Evolutionary conservation across 1,140 invertebrate species (phyloP).

Genomic region (Brachionus sp.): DNA sequence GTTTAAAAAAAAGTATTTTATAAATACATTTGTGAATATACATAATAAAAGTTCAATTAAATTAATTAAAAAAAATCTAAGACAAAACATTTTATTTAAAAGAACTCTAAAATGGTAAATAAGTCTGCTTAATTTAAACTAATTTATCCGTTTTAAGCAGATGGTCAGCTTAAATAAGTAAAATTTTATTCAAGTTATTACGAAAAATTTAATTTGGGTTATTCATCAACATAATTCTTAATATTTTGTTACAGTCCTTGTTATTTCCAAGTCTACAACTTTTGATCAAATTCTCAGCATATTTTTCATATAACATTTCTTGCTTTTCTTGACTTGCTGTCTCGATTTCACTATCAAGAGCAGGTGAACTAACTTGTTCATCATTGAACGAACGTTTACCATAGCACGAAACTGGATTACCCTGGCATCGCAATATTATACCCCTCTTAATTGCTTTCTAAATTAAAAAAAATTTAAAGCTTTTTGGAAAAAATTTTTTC

Average conservation of each 20-base stretch:
- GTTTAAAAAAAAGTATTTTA: too few relatives aligned
- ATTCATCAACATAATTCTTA: slow-evolving; percentile 43
- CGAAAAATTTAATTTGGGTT: slow-evolving; percentile 22
- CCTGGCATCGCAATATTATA: slow-evolving; percentile 32
- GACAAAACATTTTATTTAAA: neutral
- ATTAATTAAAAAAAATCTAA: neutral
- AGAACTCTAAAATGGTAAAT: neutral
- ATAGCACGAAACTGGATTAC: slow-evolving; percentile 45
- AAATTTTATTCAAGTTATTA: slow-evolving; percentile 43
- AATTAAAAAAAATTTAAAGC: neutral
- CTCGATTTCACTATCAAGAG: slow-evolving; percentile 5
- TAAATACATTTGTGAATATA: too few relatives aligned
- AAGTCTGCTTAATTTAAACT: slow-evolving; percentile 34
- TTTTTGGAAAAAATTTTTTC: neutral
- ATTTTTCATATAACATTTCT: slow-evolving; percentile 22
- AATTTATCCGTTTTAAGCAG: slow-evolving; percentile 37
- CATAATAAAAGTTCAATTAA: neutral
- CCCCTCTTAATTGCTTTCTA: slow-evolving; percentile 41
- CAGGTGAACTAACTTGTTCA: neutral
- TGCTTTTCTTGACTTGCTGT: slow-evolving; percentile 26
- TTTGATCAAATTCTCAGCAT: slow-evolving; percentile 13
- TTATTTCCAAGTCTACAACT: neutral
- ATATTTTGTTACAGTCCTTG: slow-evolving; percentile 20
- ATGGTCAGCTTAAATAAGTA: neutral
- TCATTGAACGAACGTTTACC: slow-evolving; percentile 19